A percentile compares a stretch with the other conserved stretches of the same genome.
Conservation (phyloP, 2,888 invertebrate species). For the Philonicus albiceps region DNA sequence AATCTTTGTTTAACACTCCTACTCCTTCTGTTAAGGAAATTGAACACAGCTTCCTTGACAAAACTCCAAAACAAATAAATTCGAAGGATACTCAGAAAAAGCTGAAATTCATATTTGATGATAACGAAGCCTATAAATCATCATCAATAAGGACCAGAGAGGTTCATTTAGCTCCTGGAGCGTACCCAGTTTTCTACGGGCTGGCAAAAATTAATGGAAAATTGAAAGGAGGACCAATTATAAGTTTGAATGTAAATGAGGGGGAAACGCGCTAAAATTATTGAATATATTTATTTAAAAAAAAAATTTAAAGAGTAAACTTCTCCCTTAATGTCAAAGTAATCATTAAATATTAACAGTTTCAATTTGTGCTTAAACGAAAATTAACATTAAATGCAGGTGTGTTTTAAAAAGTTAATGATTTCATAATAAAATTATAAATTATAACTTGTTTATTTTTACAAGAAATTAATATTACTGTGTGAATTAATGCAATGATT, state of each 20-base stretch:
- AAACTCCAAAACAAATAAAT: neutral
- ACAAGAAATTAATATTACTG: too few relatives aligned
- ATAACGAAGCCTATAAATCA: neutral
- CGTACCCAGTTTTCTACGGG: neutral
- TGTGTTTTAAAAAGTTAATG: too few relatives aligned
- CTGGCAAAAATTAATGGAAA: neutral
- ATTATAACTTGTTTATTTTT: too few relatives aligned
- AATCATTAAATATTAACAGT: neutral
- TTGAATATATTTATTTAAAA: neutral
- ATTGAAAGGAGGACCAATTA: neutral
- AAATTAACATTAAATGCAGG: neutral
- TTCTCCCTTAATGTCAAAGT: neutral
- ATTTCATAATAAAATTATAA: too few relatives aligned
- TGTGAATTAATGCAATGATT: too few relatives aligned
- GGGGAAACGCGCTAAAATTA: neutral
- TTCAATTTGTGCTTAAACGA: neutral
- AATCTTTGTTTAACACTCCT: neutral
- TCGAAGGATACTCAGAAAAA: neutral
- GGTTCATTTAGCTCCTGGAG: neutral
- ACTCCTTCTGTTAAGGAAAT: neutral
- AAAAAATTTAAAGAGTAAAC: neutral
- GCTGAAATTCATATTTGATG: neutral
- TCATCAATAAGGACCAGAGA: neutral
- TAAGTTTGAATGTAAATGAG: neutral
- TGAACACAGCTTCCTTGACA: neutral